Evolutionary conservation across 2,888 invertebrate species (phyloP), one percentile per base, ranked within the genome.

Genomic region (Gastrophysa polygoni): DNA sequence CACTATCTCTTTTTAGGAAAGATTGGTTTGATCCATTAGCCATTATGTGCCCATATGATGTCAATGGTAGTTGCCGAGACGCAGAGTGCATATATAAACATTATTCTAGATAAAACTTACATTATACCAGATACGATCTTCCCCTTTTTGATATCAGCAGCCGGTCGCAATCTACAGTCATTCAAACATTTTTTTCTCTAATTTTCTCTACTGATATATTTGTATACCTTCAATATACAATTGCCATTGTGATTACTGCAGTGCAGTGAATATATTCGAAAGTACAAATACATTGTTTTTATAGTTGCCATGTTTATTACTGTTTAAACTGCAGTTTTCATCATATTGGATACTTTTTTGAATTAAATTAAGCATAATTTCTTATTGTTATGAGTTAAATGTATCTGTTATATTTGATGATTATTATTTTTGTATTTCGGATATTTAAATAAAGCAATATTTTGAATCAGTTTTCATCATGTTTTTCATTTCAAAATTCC

Each of bases 31-130:
- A 81, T 68, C 80, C 81, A 1, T 72, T 78, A 59, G 72, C 71
- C 14, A 78, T 78, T 47, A 68, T 80, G 64, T 81, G 81, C 68
- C 81, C 81, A 1, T 81, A 77, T 63, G 80, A 81, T 68, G 72
- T 80, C 29, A 73, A 78, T 64, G 81, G 81, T 55, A 76, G 72
- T 21, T 81, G 81, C 65, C 74, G 79, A 58, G 81, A 81, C 69
- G 65, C 74, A 52, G 80, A 80, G 57, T 81, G 81, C 71, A 68
- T 70, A 59, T 81, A 75, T 66, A 78, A 77, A 64, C 81, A 81
- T 67, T 70, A 64, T 57, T 66, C 69, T 55, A 67, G 58, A 48
- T 64, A 58, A 64, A 54, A 54, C 38, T 3, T 24, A 3, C 3
- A 5, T 7, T 3, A 24, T 24, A 7, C 4, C 24, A 24, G n/a